These are phyloP conservation scores for Strigops habroptila DNA, from an alignment of 2,113 vertebrate genomes.

Conservation along the genomic window DNA sequence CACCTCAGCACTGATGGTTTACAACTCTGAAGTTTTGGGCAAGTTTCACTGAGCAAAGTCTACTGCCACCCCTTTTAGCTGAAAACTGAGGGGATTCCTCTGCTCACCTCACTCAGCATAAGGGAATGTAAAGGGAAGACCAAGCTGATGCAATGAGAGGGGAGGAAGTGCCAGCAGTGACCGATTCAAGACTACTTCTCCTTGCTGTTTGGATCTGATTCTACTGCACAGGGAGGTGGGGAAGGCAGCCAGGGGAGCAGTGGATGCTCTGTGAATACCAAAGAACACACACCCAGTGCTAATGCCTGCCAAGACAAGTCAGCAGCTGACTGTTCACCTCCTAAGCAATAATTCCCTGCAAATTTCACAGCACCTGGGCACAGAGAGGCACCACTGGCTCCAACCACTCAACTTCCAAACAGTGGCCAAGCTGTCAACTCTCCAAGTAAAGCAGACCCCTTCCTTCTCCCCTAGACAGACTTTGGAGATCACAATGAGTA, in stretches of 20 bases:
- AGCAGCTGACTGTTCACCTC: background rate
- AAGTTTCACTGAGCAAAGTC: background rate
- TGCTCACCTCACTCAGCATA: accelerated
- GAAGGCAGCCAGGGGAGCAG: background rate
- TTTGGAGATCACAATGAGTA: background rate
- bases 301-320: background rate
- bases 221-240: background rate
- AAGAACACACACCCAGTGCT: background rate
- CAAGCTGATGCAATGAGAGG: background rate
- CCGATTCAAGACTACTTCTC: background rate
- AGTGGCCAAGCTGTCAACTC: background rate
- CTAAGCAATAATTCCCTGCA: background rate
- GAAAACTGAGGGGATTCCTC: background rate
- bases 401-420: background rate
- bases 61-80: accelerated
- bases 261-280: background rate
- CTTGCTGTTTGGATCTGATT: background rate
- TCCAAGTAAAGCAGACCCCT: background rate
- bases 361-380: background rate
- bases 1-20: background rate
- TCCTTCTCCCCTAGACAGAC: background rate
- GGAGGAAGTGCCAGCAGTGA: background rate
- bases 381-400: background rate
- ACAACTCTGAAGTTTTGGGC: background rate
- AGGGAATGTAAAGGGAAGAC: background rate